These are phyloP conservation scores for Bimastos eiseni DNA, from an alignment of 2,888 invertebrate species.

Conservation along the genomic window DNA sequence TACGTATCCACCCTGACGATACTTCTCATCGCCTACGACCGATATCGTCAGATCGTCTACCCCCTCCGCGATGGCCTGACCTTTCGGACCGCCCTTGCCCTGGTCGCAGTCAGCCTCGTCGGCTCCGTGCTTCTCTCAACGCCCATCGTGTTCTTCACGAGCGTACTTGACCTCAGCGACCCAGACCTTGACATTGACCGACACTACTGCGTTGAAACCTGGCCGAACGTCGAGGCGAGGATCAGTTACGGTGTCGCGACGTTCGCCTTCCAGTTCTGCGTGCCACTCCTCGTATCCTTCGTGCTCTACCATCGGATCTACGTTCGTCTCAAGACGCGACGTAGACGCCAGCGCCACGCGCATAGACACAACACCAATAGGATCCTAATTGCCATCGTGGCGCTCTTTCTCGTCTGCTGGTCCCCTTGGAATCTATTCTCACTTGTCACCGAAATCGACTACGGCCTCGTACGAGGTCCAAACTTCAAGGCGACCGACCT, in stretches of 20 bases:
- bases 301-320: slow-evolving; percentile 32
- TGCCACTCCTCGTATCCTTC: slow-evolving; percentile 24
- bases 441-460: slow-evolving; percentile 52
- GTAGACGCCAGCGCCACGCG: background rate
- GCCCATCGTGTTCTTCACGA: slow-evolving; percentile 54
- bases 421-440: slow-evolving; percentile 57
- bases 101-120: slow-evolving; percentile 48
- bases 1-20: slow-evolving; percentile 58
- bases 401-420: slow-evolving; percentile 57
- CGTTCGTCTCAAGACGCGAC: slow-evolving; percentile 2
- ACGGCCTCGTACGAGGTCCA: slow-evolving; percentile 47
- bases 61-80: slow-evolving; percentile 55
- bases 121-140: slow-evolving; percentile 52
- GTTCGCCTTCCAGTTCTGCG: slow-evolving; percentile 32
- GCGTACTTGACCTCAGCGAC: slow-evolving; percentile 41
- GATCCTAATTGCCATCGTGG: slow-evolving; percentile 56
- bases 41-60: slow-evolving; percentile 57
- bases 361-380: slow-evolving; percentile 22
- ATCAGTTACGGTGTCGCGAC: slow-evolving; percentile 47
- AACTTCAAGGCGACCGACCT: slow-evolving; percentile 54
- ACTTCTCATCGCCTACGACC: slow-evolving; percentile 57
- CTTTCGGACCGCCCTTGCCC: slow-evolving; percentile 48
- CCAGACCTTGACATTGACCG: slow-evolving; percentile 47
- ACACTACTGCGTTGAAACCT: slow-evolving; percentile 53
- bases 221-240: slow-evolving; percentile 45